phyloP scores from a whole-genome alignment of 2,797 vertebrate species.

The Rhynchotus rufescens region DNA sequence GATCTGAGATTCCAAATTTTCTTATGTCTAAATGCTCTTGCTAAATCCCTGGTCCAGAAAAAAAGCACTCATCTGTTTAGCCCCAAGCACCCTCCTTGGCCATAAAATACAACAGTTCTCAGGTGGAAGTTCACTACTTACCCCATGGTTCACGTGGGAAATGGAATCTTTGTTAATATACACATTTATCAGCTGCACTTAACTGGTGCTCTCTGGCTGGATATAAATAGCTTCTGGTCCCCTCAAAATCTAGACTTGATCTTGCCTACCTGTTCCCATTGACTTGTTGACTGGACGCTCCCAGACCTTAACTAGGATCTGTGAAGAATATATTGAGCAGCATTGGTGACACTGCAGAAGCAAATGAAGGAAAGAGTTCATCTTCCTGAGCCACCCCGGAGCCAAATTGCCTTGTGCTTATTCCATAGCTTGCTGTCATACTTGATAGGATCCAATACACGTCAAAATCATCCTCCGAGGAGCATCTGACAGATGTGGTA shows the following conservation, averaged over 20 bases:
- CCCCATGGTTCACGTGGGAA: background rate
- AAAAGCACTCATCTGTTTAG: background rate
- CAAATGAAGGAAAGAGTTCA: accelerated
- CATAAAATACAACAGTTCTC: background rate
- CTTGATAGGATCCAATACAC: background rate
- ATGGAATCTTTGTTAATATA: background rate
- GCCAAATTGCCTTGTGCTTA: background rate
- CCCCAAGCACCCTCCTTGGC: background rate
- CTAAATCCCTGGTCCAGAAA: background rate
- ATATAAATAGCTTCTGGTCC: background rate
- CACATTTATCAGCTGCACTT: background rate
- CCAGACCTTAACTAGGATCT: background rate
- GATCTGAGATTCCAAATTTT: background rate
- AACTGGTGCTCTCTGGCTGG: background rate
- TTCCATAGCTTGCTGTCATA: background rate
- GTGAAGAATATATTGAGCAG: accelerated
- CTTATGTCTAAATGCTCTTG: background rate
- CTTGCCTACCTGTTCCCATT: background rate
- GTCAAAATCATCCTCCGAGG: background rate
- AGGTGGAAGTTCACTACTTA: background rate
- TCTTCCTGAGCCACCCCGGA: background rate
- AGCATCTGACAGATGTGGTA: background rate
- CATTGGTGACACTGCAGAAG: background rate
- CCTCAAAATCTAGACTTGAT: background rate
- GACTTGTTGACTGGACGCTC: background rate